Evolutionary conservation across 2,888 invertebrate genomes (phyloP).

Genomic region (Ennomos quercinarius): DNA sequence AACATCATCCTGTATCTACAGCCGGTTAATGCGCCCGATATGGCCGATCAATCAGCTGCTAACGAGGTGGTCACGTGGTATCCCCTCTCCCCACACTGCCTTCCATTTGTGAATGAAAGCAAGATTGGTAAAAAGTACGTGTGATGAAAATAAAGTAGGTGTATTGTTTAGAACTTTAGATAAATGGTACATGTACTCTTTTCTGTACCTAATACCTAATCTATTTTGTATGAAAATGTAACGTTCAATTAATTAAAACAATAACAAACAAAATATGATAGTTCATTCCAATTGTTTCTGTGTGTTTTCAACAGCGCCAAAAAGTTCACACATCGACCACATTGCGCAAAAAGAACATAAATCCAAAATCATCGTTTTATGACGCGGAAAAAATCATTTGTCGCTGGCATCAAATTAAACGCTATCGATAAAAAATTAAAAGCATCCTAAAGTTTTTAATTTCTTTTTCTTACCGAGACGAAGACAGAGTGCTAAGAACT

Average conservation of each 20-base stretch:
- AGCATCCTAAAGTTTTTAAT: constrained; percentile 61
- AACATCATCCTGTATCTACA: constrained; percentile 64
- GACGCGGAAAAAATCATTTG: constrained; percentile 56
- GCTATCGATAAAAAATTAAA: constrained; percentile 61
- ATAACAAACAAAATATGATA: too few relatives aligned
- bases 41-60: constrained; percentile 81
- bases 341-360: constrained; percentile 19
- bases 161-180: too few relatives aligned
- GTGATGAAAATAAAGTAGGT: neutral
- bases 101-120: constrained; percentile 22
- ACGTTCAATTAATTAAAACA: too few relatives aligned
- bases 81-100: neutral
- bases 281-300: too few relatives aligned
- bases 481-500: constrained; percentile 77
- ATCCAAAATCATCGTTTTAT: constrained; percentile 39
- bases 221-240: too few relatives aligned
- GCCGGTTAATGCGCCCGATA: constrained; percentile 59
- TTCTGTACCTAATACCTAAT: too few relatives aligned
- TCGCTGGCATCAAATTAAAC: constrained; percentile 71
- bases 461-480: constrained; percentile 74
- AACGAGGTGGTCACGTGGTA: constrained; percentile 75
- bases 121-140: neutral
- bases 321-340: constrained; percentile 12
- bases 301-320: too few relatives aligned
- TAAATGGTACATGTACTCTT: too few relatives aligned